phyloP scores from a whole-genome alignment of 2,113 vertebrate species.

The Saccopteryx leptura region DNA sequence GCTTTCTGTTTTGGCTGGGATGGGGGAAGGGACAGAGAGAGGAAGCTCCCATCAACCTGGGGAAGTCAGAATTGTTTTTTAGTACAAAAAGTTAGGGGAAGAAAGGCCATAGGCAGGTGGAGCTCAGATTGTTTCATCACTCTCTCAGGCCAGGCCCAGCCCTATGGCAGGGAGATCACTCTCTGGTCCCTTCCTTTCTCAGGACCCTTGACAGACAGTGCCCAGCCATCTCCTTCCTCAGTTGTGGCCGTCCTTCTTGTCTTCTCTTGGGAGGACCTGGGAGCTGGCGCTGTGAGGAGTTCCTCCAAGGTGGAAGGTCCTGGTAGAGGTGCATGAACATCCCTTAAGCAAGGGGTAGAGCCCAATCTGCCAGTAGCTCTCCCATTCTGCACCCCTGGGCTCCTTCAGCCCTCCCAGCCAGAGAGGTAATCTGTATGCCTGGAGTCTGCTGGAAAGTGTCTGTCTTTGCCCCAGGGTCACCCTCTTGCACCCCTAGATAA shows the following conservation, averaged over 20 bases:
- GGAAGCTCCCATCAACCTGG: not conserved
- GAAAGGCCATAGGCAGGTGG: not conserved
- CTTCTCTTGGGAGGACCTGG: not conserved
- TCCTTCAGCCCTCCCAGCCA: not conserved
- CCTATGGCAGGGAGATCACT: not conserved
- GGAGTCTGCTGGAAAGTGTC: not conserved
- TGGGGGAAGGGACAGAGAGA: not conserved
- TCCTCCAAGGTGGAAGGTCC: not conserved
- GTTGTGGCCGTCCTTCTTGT: constrained; percentile 13
- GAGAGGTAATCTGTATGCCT: not conserved
- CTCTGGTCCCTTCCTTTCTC: not conserved
- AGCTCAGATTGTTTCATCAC: not conserved
- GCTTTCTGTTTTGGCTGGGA: constrained; percentile 42
- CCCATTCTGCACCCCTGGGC: not conserved
- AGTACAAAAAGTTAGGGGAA: constrained; percentile 45
- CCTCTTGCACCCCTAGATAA: constrained; percentile 72
- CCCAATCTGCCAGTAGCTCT: not conserved
- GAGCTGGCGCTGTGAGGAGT: not conserved
- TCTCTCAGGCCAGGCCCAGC: not conserved
- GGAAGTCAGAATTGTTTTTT: constrained; percentile 48
- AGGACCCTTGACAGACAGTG: not conserved
- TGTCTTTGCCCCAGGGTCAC: constrained; percentile 31
- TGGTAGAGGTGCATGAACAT: not conserved
- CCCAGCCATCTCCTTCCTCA: constrained; percentile 23
- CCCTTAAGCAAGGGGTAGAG: not conserved